phyloP scores from a whole-genome alignment of 1,140 invertebrate genomes.

The Drosophila seguyi region DNA sequence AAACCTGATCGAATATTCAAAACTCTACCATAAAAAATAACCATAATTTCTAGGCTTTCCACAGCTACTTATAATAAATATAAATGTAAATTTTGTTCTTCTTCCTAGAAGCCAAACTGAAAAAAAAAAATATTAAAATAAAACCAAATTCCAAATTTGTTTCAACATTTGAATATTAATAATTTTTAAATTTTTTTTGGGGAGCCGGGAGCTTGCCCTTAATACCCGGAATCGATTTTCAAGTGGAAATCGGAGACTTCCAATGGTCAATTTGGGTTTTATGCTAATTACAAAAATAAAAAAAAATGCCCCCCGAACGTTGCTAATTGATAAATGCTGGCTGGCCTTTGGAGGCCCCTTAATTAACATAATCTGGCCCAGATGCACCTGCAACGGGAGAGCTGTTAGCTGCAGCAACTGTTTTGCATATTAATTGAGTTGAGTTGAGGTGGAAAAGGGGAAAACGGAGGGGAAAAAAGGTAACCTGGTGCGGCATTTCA shows the following conservation, averaged over 20 bases:
- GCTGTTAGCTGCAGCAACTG: constrained; percentile 5
- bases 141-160: constrained; percentile 19
- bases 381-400: constrained; percentile 45
- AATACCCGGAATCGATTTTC: constrained; percentile 28
- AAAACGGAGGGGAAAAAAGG: neutral
- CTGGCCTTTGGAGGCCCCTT: constrained; percentile 28
- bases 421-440: constrained; percentile 79
- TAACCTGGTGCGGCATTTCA: constrained; percentile 60
- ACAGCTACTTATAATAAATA: neutral
- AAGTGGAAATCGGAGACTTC: constrained; percentile 13
- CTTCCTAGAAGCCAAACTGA: neutral
- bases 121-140: neutral
- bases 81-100: neutral
- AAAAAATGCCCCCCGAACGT: constrained; percentile 22
- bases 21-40: no score
- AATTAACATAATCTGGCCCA: constrained; percentile 63
- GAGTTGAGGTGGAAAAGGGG: constrained; percentile 6
- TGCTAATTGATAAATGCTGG: constrained; percentile 72
- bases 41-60: neutral
- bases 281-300: constrained; percentile 41
- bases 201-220: constrained; percentile 9
- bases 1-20: neutral
- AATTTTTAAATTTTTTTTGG: neutral
- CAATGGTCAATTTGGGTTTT: constrained; percentile 45
- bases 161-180: constrained; percentile 36